Base-by-base conservation (phyloP, 2,797 vertebrate genomes). In the Oreochromis grahami region DNA sequence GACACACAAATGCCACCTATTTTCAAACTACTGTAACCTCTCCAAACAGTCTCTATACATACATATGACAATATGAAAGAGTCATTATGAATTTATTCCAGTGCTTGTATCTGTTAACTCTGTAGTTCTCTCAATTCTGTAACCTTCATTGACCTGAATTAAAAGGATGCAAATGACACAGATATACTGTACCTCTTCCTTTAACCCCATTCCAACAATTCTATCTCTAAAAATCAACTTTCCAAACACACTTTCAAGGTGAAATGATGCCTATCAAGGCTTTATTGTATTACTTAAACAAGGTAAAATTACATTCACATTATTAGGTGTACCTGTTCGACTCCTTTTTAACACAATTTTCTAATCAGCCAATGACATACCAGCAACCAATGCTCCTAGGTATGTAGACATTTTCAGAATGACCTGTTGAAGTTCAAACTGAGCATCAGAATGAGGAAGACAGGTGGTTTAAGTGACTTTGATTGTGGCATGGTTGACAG, bases 81-180 rank as follows among this genome's bases (percentile, higher is more conserved):
- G 68, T 85, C 72, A 32, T 52, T 24, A 4, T 3, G 56, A 45
- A 83, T 83, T 84, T 43, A 76, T 89, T 74, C 5, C 77, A 58
- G 58, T 48, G 43, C 21, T 72, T 88, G 82, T 29, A 63, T 78
- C 29, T 60, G 29, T 11, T 60, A 19, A 60, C 56, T 60, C 56
- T 60, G 17, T 32, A n/a, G 11, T 60, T 29, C 24, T 56, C 5
- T 17, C 55, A 17, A 82, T 83, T 51, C 60, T 76, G 17, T 3
- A 8, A 79, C 58, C 78, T 65, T 34, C 43, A 41, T 26, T 91
- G 89, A 92, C 83, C 81, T 53, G 55, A 83, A 84, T 86, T 87
- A 85, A 93, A 77, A 11, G 36, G 83, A 90, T 85, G 14, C 2
- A 70, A 29, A 45, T 70, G 65, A 29, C 15, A 70, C 65, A 26